Percentiles rank a stretch among this genome's conserved stretches.
Conservation (phyloP, 2,888 invertebrate genomes). For the Ormia ochracea region DNA sequence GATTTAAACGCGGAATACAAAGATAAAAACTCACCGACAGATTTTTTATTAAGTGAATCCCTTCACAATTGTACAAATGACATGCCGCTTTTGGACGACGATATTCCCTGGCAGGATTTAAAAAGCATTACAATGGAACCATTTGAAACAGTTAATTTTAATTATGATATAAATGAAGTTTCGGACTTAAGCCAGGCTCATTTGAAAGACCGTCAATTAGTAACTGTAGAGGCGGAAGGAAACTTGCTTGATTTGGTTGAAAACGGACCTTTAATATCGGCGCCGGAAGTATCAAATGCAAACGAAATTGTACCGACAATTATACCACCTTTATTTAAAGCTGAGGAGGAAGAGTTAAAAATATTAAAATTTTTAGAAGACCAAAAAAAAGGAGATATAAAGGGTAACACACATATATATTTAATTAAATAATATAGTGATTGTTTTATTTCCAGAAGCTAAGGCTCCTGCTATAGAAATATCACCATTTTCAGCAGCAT, state of each 20-base stretch:
- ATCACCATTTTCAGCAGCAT: conserved; percentile 2
- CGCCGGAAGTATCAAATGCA: conserved; percentile 53
- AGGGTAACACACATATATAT: conserved; percentile 33
- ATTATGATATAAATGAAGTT: conserved; percentile 60
- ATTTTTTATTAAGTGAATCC: conserved; percentile 31
- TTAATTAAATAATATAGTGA: not conserved
- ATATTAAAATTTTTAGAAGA: conserved; percentile 68
- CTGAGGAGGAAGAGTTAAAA: conserved; percentile 68
- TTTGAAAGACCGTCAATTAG: conserved; percentile 51
- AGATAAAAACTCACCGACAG: conserved; percentile 40
- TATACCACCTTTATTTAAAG: conserved; percentile 63
- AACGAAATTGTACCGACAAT: conserved; percentile 37
- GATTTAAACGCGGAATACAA: conserved; percentile 66
- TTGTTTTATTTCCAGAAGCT: conserved; percentile 25
- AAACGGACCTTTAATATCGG: not conserved
- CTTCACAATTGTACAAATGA: conserved; percentile 29
- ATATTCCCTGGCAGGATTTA: conserved; percentile 50
- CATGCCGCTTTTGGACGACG: conserved; percentile 45
- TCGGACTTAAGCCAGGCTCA: conserved; percentile 62
- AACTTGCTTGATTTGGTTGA: conserved; percentile 14
- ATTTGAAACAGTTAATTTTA: conserved; percentile 42
- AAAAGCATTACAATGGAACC: conserved; percentile 50
- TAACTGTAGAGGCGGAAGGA: conserved; percentile 49
- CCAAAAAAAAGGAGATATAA: conserved; percentile 29
- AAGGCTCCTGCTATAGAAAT: not conserved